A percentile compares a stretch with the other conserved stretches of the same genome.
Conservation (phyloP, 2,113 vertebrate species). For the Romanogobio albipinnatus region DNA sequence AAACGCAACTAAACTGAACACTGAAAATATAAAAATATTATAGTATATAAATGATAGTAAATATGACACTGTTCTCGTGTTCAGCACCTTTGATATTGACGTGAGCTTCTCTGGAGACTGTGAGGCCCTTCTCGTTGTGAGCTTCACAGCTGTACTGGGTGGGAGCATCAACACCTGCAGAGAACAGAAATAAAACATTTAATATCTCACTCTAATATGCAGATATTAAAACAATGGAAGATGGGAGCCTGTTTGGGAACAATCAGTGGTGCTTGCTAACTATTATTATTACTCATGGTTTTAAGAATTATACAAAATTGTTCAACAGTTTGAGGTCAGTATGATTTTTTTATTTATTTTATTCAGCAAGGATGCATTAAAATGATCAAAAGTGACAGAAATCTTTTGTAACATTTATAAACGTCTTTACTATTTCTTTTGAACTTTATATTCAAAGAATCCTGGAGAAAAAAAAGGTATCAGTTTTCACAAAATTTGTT, state of each 20-base stretch:
- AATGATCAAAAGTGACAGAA: background rate
- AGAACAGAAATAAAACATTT: background rate
- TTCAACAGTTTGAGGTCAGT: background rate
- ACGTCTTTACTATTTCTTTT: background rate
- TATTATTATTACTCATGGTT: background rate
- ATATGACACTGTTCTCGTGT: background rate
- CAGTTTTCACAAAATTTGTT: no score
- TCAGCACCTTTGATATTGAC: constrained; percentile 87
- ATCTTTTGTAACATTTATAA: no score
- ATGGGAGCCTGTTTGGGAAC: background rate
- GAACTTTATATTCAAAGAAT: background rate
- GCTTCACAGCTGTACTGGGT: constrained; percentile 92
- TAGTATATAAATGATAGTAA: background rate
- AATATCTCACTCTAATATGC: background rate
- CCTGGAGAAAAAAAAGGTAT: no score
- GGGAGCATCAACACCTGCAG: constrained; percentile 77
- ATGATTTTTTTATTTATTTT: background rate
- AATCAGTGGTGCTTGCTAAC: background rate
- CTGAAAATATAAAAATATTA: background rate
- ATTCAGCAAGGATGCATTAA: background rate
- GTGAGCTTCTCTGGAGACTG: constrained; percentile 80
- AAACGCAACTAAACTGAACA: no score
- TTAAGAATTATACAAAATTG: background rate
- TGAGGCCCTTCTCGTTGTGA: constrained; percentile 85
- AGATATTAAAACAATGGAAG: background rate